Base-by-base conservation (phyloP, 2,797 vertebrate genomes). In the Eurystomus glaucurus region DNA sequence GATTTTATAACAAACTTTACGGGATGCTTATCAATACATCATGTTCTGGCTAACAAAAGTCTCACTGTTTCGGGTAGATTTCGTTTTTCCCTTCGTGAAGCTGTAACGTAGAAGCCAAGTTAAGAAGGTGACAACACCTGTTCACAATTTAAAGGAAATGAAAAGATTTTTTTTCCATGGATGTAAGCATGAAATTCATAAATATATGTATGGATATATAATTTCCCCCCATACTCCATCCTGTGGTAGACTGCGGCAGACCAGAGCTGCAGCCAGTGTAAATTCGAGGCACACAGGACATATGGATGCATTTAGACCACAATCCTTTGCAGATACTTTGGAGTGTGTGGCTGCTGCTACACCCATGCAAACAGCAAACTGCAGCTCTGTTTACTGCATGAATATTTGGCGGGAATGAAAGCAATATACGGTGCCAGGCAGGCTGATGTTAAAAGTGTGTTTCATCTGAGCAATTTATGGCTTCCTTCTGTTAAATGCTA, bases 111-210 rank as follows among this genome's bases (percentile, higher is more conserved):
- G 97, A 96, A 98, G 97, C 95, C 84, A 85, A 97, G 86, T 94
- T 94, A 93, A 96, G 92, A 89, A 96, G 96, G 97, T 97, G 94
- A 95, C 96, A 96, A 97, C 97, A 97, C 97, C 97, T 97, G 97
- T 98, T 98, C 95, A 80, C 95, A 98, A 98, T 98, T 98, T 98
- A 89, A 97, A 90, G 97, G 97, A 98, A 98, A 98, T 98, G 96
- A 97, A 97, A 98, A 97, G 94, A 97, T 97, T 98, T 98, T 95
- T 77, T 98, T 77, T 96, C 93, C 94, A 72, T 79, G 89, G 62
- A 81, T 96, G 88, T 93, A 96, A 98, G 97, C 95, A 95, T 94
- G 94, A 95, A 97, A 96, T 97, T 92, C 89, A 96, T 96, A 92
- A 79, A 85, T 95, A 69, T 94, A 91, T 69, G 75, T 89, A 88